Evolutionary conservation across 2,113 vertebrate species (phyloP), one percentile per base, ranked within the genome.

Genomic region (Hemiprocne comata): DNA sequence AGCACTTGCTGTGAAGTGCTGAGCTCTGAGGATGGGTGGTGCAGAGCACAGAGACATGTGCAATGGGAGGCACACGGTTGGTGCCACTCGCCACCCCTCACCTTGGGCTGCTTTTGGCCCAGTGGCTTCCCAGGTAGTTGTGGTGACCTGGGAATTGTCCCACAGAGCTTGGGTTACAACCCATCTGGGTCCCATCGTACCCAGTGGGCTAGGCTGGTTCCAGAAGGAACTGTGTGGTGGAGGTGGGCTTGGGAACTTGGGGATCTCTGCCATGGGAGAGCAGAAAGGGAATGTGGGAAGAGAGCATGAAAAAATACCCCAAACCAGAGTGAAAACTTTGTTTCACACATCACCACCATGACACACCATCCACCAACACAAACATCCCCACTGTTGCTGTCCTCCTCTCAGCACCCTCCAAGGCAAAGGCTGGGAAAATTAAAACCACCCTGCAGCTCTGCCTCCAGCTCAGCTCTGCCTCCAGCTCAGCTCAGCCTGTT

Each of bases 1-100:
- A 3, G 23, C 17, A 9, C 23, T 34, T 31, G 50, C 40, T 34
- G 58, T 11, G 65, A 36, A 26, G 42, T 1, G 1, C 20, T 19
- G 80, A 48, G 48, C 34, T 3, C 42, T 2, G 17, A 33, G 73
- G 42, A 9, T 2, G 29, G 20, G 34, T 5, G 1, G 26, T 4
- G 24, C 40, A 48, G 50, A 26, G 60, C 13, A 9, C 38, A 46
- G 44, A 46, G 44, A 18, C 15, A 13, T 46, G 44, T 13, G 15
- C n/a, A n/a, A n/a, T n/a, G n/a, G n/a, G n/a, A 46, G 10, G 48
- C 4, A 6, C 28, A n/a, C 0, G 3, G 23, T 5, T 7, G 4
- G 17, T 28, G 13, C 21, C 0, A 4, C 38, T 75, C n/a, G 8
- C 21, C 21, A 23, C 40, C 5, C 2, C 7, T 13, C 5, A 1